Evolutionary conservation across 2,113 vertebrate species (phyloP), one percentile per base, ranked within the genome.

Genomic region (Maccullochella peelii): DNA sequence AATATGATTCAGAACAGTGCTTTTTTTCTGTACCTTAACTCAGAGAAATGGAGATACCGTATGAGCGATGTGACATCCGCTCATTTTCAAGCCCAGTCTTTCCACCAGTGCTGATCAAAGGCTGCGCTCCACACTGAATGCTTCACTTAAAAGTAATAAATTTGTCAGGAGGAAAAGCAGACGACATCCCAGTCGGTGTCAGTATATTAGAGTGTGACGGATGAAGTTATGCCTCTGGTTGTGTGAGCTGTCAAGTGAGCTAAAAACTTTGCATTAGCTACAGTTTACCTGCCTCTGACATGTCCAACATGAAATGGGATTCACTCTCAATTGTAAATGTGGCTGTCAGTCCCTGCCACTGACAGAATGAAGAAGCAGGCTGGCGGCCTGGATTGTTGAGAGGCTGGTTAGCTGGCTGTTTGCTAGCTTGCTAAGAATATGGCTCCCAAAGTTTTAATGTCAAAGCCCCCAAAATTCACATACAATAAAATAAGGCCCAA

Each of bases 61-160:
- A 4, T 5, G 47, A 33, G 38, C 1, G 2, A 25, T 8, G 40
- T 66, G 49, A 14, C 61, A 49, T 49, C 36, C 20, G 12, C 27
- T 20, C 38, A 8, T 57, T 77, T 57, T 36, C 23, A 58, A 25
- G 77, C 33, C 1, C 15, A 4, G 30, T 18, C 7, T 40, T 69
- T 70, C 66, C 30, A 42, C 15, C 52, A 5, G 71, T 12, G 25
- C 40, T 66, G 55, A 68, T 63, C 71, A 73, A 68, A 76, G 59
- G 21, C 59, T 42, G 42, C 12, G 49, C 73, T 67, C 58, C 2
- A 7, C 67, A 20, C 47, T 1, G 36, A 80, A 18, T n/a, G 8
- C 80, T 73, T 72, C 61, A 69, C 61, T 66, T 69, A 59, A 82
- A 79, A 73, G 82, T 77, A 44, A 82, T 75, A 79, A 1, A 82